phyloP scores from a whole-genome alignment of 1,140 invertebrate genomes.

The Euura saliciscinereae region DNA sequence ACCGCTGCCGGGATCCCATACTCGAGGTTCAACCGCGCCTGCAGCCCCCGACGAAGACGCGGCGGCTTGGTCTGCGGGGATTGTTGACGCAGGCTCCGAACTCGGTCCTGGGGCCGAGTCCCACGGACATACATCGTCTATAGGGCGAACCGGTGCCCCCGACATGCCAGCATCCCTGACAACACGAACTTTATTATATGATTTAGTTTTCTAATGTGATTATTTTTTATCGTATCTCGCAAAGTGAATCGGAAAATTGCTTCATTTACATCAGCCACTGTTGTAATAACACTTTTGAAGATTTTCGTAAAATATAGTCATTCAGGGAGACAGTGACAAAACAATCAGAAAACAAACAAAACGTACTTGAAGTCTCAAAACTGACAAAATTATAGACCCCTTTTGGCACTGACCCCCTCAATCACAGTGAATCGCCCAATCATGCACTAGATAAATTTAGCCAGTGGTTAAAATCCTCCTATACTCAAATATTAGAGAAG shows the following conservation, averaged over 20 bases:
- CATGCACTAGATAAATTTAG: too few relatives aligned
- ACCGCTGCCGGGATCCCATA: constrained; percentile 14
- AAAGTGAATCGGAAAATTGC: not conserved
- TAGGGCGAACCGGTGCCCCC: constrained; percentile 57
- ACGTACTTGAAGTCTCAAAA: too few relatives aligned
- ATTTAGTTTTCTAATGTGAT: constrained; percentile 32
- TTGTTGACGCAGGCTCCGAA: constrained; percentile 37
- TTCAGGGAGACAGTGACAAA: too few relatives aligned
- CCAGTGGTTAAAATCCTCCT: too few relatives aligned
- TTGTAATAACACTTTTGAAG: too few relatives aligned
- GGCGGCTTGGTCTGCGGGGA: constrained; percentile 34
- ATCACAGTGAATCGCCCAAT: too few relatives aligned
- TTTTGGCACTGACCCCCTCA: too few relatives aligned
- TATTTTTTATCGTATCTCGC: constrained; percentile 17
- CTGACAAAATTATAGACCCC: too few relatives aligned
- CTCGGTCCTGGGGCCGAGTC: constrained; percentile 53
- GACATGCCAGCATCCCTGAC: constrained; percentile 54
- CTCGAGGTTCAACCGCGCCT: not conserved
- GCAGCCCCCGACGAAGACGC: constrained; percentile 26
- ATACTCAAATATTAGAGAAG: too few relatives aligned
- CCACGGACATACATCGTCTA: constrained; percentile 74
- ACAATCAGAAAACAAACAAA: too few relatives aligned
- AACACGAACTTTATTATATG: constrained; percentile 56
- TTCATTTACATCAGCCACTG: too few relatives aligned
- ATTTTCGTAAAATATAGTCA: too few relatives aligned